Evolutionary conservation across 2,888 invertebrate species (phyloP).

Genomic region (Lottia scabra): DNA sequence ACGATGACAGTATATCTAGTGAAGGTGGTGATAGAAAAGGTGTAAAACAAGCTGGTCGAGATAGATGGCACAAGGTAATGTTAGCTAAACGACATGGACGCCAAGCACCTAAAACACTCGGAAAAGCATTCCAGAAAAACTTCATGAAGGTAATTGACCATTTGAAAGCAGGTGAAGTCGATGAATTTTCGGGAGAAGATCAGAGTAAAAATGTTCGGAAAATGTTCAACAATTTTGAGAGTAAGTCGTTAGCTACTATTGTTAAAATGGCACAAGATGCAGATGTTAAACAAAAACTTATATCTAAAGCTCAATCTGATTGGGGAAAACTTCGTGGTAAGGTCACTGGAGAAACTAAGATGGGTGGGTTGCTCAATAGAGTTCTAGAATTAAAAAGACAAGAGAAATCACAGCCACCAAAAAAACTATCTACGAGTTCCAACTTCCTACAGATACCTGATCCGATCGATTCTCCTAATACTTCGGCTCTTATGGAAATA

Average conservation of each 20-base stretch:
- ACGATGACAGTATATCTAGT: constrained; percentile 7
- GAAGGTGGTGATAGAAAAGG: constrained; percentile 8
- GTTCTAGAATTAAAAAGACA: not conserved
- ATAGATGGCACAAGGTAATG: constrained; percentile 14
- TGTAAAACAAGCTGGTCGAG: not conserved
- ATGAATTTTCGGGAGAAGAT: constrained; percentile 13
- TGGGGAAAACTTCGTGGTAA: not conserved
- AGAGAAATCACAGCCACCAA: not conserved
- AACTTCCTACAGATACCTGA: not conserved
- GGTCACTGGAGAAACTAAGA: not conserved
- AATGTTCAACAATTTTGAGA: constrained; percentile 30
- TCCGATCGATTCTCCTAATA: not conserved
- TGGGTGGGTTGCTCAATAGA: not conserved
- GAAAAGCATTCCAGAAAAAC: constrained; percentile 44
- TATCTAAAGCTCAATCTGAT: not conserved
- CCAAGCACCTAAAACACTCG: constrained; percentile 34
- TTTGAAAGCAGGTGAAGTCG: constrained; percentile 30
- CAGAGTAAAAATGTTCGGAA: not conserved
- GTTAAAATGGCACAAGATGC: constrained; percentile 28
- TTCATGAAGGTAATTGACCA: constrained; percentile 35
- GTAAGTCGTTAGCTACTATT: constrained; percentile 33
- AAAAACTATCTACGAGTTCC: not conserved
- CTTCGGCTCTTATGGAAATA: not conserved
- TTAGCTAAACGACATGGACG: constrained; percentile 10
- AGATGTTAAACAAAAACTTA: not conserved